Conservation (phyloP, 2,888 invertebrate genomes). For the Galerucella nymphaeae region DNA sequence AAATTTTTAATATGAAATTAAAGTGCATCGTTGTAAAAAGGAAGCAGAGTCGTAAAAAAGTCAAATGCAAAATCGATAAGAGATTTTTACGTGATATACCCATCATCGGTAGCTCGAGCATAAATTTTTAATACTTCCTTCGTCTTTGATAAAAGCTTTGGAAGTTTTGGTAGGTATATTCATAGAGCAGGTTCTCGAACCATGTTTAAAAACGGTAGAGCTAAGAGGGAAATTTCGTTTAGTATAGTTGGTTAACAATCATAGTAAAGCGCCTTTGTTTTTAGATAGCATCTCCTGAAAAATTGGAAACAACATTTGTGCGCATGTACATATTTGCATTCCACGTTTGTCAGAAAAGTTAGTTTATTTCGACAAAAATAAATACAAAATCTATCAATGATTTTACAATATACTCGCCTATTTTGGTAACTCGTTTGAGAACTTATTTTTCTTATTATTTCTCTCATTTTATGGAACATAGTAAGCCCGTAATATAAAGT, state of each 20-base stretch:
- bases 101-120: slow-evolving; percentile 38
- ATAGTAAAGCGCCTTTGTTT: too few species aligned
- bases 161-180: background rate
- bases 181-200: background rate
- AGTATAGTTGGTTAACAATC: too few species aligned
- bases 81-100: slow-evolving; percentile 33
- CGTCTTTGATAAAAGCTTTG: background rate
- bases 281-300: too few species aligned
- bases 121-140: slow-evolving; percentile 40
- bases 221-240: too few species aligned
- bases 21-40: slow-evolving; percentile 15
- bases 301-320: too few species aligned
- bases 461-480: background rate
- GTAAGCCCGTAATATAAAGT: slow-evolving; percentile 34
- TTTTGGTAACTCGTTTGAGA: background rate
- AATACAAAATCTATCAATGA: too few species aligned
- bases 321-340: too few species aligned
- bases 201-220: background rate
- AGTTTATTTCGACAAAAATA: too few species aligned
- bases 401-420: too few species aligned
- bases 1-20: slow-evolving; percentile 2
- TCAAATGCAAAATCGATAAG: slow-evolving; percentile 42
- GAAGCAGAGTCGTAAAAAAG: slow-evolving; percentile 20
- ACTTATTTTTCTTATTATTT: background rate
- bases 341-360: too few species aligned